These are phyloP conservation scores for Nyctereutes procyonoides DNA, from an alignment of 2,113 vertebrate genomes.

Conservation along the genomic window DNA sequence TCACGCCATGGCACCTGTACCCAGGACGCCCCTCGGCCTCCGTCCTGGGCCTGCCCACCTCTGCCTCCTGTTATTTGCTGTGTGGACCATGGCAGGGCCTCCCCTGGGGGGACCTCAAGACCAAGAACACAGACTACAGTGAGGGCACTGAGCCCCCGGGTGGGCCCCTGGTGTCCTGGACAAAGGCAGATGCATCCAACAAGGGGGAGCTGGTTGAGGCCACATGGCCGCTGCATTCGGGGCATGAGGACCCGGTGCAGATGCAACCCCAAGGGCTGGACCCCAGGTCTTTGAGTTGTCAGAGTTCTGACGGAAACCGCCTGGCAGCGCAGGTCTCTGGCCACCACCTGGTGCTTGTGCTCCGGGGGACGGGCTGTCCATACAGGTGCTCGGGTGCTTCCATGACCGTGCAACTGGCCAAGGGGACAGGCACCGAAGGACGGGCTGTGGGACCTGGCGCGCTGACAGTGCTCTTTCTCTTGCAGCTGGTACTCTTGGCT, in stretches of 20 bases:
- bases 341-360: rapidly evolving
- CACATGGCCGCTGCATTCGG: neutral
- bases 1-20: rapidly evolving
- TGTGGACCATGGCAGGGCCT: neutral
- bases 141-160: neutral
- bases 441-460: rapidly evolving
- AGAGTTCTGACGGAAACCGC: neutral
- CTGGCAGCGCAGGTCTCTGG: rapidly evolving
- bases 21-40: neutral
- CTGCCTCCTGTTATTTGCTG: neutral
- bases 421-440: neutral
- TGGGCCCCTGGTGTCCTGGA: neutral
- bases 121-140: too few species aligned
- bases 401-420: neutral
- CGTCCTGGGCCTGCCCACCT: neutral
- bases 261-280: neutral
- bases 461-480: slow-evolving; percentile 16
- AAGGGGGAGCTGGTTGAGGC: neutral
- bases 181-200: neutral
- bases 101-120: neutral
- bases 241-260: neutral
- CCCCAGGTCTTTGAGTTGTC: neutral
- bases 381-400: neutral
- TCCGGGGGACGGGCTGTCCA: neutral
- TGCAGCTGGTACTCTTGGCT: slow-evolving; percentile 95